A percentile compares a stretch with the other conserved stretches of the same genome.
These are phyloP conservation scores for Botia almorhae DNA, from an alignment of 2,797 vertebrate species.

Conservation along the genomic window DNA sequence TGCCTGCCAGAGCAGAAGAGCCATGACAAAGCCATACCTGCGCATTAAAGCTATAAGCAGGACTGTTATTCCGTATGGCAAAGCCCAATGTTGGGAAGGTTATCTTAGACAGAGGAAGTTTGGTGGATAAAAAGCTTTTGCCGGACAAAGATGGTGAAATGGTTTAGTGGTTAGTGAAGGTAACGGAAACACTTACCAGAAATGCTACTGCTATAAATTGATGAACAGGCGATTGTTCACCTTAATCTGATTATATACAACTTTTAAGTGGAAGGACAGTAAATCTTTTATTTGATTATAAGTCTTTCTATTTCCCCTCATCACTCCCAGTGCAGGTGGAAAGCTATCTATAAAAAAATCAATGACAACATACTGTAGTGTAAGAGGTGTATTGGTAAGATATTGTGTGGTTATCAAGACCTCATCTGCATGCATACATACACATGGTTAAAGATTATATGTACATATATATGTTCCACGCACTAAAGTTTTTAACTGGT, in stretches of 20 bases:
- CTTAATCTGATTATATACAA: conserved; percentile 14
- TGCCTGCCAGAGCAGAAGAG: conserved; percentile 63
- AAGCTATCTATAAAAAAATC: not conserved
- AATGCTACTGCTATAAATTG: not conserved
- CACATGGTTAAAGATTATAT: too few species aligned
- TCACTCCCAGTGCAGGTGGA: not conserved
- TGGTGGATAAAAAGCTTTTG: not conserved
- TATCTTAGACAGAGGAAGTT: not conserved
- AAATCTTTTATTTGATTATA: conserved; percentile 29
- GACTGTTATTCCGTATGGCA: conserved; percentile 76
- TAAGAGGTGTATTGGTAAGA: too few species aligned
- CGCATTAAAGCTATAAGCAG: conserved; percentile 70
- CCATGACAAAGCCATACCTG: conserved; percentile 72
- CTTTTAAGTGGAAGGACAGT: conserved; percentile 15
- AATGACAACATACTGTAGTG: too few species aligned
- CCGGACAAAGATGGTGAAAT: not conserved
- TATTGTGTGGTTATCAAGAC: too few species aligned
- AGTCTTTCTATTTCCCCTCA: conserved; percentile 8
- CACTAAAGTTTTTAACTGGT: too few species aligned
- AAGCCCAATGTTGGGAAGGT: conserved; percentile 47
- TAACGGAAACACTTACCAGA: conserved; percentile 1
- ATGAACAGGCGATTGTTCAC: not conserved
- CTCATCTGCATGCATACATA: too few species aligned
- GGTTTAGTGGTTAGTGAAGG: not conserved
- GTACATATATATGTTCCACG: too few species aligned